Evolutionary conservation across 2,797 vertebrate genomes (phyloP).

Genomic region (Lophotriccus pileatus): DNA sequence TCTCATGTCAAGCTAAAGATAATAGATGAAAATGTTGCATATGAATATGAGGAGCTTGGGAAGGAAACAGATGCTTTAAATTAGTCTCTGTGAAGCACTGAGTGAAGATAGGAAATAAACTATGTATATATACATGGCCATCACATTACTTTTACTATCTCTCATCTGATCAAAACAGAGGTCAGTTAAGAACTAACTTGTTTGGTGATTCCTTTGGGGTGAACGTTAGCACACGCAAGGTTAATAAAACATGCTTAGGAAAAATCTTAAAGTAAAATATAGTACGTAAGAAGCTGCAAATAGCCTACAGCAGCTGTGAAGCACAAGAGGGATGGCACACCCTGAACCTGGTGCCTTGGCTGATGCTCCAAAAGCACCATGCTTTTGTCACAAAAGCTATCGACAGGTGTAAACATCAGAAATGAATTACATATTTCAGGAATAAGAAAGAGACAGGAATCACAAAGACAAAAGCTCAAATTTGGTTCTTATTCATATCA

Average conservation of each 20-base stretch:
- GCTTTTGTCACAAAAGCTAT: not conserved
- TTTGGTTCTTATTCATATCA: not conserved
- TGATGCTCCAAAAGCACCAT: not conserved
- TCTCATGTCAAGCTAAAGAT: slow-evolving; percentile 25
- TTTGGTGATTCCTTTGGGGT: not conserved
- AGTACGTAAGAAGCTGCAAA: not conserved
- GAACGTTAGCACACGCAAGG: not conserved
- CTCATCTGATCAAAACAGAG: not conserved
- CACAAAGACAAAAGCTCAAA: not conserved
- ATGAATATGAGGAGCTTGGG: not conserved
- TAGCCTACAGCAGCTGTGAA: not conserved
- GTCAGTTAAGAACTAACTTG: not conserved
- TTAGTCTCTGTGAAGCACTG: not conserved
- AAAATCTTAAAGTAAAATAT: not conserved
- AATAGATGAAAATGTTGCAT: slow-evolving; percentile 16
- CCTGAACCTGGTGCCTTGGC: not conserved
- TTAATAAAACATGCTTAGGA: slow-evolving; percentile 11
- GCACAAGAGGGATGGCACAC: not conserved
- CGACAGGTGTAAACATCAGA: not conserved
- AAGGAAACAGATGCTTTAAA: slow-evolving; percentile 37
- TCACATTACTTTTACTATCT: not conserved
- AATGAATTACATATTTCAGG: not conserved
- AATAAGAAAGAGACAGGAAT: not conserved
- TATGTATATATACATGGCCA: not conserved
- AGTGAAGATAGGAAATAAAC: not conserved